phyloP scores from a whole-genome alignment of 2,888 invertebrate species.

The Melieria picta region DNA sequence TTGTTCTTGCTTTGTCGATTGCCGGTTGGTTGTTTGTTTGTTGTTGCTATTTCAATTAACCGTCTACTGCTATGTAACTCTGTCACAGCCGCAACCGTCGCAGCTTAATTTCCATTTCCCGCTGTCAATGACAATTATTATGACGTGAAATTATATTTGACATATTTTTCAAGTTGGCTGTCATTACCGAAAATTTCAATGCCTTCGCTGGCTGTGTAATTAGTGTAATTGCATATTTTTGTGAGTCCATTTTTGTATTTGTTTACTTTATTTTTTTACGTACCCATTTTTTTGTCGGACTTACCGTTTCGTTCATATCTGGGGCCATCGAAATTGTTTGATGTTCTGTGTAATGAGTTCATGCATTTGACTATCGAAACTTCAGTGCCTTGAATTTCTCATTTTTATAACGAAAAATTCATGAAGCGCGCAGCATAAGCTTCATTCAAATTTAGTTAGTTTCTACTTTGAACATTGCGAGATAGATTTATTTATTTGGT shows the following conservation, averaged over 20 bases:
- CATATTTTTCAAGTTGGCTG: slow-evolving; percentile 49
- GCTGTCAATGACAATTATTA: slow-evolving; percentile 52
- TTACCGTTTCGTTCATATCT: slow-evolving; percentile 13
- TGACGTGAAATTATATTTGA: slow-evolving; percentile 53
- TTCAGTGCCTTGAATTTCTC: too few species aligned
- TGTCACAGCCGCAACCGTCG: too few species aligned
- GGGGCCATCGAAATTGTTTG: slow-evolving; percentile 23
- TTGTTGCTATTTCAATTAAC: slow-evolving; percentile 14
- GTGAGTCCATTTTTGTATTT: neutral
- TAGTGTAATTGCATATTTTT: slow-evolving; percentile 38
- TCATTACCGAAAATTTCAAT: slow-evolving; percentile 55
- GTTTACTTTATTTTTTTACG: neutral
- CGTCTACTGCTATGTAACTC: neutral
- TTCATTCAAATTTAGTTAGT: too few species aligned
- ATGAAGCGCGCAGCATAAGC: too few species aligned
- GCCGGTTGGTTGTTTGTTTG: neutral
- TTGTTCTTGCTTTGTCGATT: neutral
- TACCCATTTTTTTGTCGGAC: neutral
- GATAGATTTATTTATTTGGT: too few species aligned
- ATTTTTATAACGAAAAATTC: too few species aligned
- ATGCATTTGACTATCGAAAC: too few species aligned
- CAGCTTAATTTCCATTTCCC: slow-evolving; percentile 13
- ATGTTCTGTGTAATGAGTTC: neutral
- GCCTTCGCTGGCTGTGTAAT: slow-evolving; percentile 54
- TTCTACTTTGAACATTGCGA: too few species aligned